Conservation (phyloP, 2,113 vertebrate species). For the Protomyctophum bolini region DNA sequence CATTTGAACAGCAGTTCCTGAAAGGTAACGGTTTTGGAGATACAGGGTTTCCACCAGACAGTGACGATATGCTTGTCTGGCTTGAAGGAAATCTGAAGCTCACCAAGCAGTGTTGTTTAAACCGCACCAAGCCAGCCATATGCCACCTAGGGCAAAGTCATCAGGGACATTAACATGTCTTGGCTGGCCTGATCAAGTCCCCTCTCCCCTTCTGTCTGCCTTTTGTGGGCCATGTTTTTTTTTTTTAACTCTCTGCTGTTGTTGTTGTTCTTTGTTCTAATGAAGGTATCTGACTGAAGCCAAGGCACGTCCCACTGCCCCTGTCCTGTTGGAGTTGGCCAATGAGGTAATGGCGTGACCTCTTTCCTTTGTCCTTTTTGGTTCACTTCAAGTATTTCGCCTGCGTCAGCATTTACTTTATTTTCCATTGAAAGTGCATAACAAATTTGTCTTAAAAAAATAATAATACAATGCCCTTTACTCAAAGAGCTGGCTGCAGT, state of each 20-base stretch:
- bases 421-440: conserved; percentile 67
- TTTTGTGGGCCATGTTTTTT: conserved; percentile 57
- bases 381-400: neutral
- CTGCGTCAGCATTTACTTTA: conserved; percentile 27
- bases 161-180: conserved; percentile 79
- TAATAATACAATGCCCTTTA: conserved; percentile 67
- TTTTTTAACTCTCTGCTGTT: conserved; percentile 53
- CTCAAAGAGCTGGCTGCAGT: conserved; percentile 74
- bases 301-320: conserved; percentile 83
- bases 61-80: conserved; percentile 61
- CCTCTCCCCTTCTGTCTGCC: conserved; percentile 80
- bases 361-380: conserved; percentile 44
- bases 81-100: conserved; percentile 75
- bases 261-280: conserved; percentile 77
- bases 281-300: conserved; percentile 89
- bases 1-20: too few species aligned
- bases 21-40: too few species aligned
- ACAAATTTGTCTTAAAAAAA: conserved; percentile 68
- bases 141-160: conserved; percentile 77
- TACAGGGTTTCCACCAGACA: too few species aligned
- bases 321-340: conserved; percentile 92
- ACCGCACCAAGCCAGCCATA: conserved; percentile 76
- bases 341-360: conserved; percentile 88
- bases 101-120: conserved; percentile 69
- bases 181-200: conserved; percentile 79